These are phyloP conservation scores for Paratrypauchen microcephalus DNA, from an alignment of 2,797 vertebrate genomes.

Conservation along the genomic window DNA sequence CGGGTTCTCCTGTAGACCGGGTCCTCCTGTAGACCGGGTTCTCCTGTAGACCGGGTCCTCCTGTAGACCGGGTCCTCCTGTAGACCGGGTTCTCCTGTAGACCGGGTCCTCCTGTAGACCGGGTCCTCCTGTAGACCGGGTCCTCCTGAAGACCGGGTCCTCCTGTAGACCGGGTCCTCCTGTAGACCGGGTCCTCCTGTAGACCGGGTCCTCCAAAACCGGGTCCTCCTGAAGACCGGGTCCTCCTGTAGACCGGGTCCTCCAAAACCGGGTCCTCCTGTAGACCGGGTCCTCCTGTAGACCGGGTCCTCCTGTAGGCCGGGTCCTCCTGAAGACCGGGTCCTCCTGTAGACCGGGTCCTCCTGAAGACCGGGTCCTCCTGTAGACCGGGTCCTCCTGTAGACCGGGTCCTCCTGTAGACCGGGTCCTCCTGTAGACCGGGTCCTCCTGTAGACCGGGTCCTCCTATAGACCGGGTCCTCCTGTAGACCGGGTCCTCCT, in stretches of 20 bases:
- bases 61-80: neutral
- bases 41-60: neutral
- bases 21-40: neutral
- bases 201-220: too few relatives aligned
- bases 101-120: neutral
- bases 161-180: neutral
- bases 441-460: too few relatives aligned
- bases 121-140: neutral
- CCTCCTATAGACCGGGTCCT: too few relatives aligned
- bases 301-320: neutral
- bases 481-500: too few relatives aligned
- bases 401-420: neutral
- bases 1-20: too few relatives aligned
- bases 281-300: neutral
- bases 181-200: too few relatives aligned
- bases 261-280: too few relatives aligned
- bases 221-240: too few relatives aligned
- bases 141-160: neutral
- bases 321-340: neutral
- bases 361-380: neutral
- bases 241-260: too few relatives aligned
- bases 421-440: neutral
- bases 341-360: too few relatives aligned
- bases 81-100: too few relatives aligned
- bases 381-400: neutral